Conservation (phyloP, 64 coral and sea anemone genomes). For the Trachythela sp. region DNA sequence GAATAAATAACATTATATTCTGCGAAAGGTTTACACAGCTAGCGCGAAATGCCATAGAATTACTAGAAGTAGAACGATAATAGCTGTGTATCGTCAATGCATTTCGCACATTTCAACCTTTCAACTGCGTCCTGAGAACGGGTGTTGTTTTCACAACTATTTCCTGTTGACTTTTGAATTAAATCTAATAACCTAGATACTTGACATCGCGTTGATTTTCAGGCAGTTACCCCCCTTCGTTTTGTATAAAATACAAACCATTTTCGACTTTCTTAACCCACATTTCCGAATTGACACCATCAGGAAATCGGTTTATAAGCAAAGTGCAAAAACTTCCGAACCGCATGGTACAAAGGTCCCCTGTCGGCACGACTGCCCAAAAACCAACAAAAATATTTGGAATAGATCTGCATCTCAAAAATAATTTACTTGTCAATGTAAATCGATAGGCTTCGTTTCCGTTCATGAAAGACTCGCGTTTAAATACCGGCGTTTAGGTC, state of each 20-base stretch:
- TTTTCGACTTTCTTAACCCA: background rate
- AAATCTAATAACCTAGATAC: background rate
- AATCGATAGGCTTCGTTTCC: background rate
- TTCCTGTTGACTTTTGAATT: constrained; percentile 30
- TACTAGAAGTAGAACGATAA: background rate
- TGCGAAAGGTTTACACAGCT: background rate
- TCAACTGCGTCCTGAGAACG: background rate
- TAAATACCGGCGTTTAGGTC: background rate
- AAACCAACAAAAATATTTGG: constrained; percentile 21
- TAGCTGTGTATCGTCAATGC: background rate
- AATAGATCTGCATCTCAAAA: constrained; percentile 3
- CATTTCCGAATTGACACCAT: background rate
- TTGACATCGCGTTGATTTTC: background rate
- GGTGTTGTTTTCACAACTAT: background rate
- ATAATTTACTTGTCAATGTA: background rate
- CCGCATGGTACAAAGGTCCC: background rate
- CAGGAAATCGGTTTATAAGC: background rate
- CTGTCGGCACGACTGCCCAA: background rate
- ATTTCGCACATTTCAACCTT: constrained; percentile 3
- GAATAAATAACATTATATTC: background rate
- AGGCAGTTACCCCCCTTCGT: background rate
- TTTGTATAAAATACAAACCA: background rate
- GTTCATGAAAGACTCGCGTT: background rate
- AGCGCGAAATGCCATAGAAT: background rate
- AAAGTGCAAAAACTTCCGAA: background rate